phyloP scores from a whole-genome alignment of 1,140 invertebrate species.

The Micrasema minimum region DNA sequence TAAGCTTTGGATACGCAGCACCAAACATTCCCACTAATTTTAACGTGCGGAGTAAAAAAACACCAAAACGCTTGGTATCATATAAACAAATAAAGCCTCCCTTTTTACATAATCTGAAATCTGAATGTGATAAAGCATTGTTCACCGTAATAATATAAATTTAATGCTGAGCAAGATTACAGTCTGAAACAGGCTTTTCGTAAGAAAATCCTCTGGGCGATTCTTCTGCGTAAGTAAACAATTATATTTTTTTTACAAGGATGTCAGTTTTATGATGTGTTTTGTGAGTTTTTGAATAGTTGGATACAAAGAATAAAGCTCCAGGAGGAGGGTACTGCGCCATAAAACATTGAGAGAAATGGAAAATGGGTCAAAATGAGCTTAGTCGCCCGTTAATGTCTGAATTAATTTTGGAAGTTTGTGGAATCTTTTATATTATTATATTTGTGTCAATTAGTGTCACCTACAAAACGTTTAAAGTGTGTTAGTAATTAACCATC shows the following conservation, averaged over 20 bases:
- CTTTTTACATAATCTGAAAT: too few relatives aligned
- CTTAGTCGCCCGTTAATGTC: not conserved
- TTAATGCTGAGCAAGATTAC: too few relatives aligned
- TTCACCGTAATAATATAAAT: too few relatives aligned
- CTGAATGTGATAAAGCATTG: too few relatives aligned
- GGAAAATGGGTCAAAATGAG: conserved; percentile 28
- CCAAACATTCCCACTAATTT: conserved; percentile 5
- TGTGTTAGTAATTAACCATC: not conserved
- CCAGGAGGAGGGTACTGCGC: not conserved
- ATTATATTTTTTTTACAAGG: too few relatives aligned
- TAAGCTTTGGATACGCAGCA: not conserved
- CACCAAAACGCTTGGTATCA: too few relatives aligned
- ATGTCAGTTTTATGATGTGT: too few relatives aligned
- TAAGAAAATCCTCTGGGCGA: not conserved
- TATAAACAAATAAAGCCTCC: too few relatives aligned
- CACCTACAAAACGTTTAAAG: not conserved
- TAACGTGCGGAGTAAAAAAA: conserved; percentile 5
- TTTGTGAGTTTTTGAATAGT: not conserved
- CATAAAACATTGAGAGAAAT: conserved; percentile 11
- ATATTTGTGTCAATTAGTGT: not conserved
- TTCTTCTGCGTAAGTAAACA: not conserved
- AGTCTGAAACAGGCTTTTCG: too few relatives aligned
- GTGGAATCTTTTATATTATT: not conserved
- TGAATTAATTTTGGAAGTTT: not conserved
- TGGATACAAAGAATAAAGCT: not conserved